Evolutionary conservation across 2,113 vertebrate species (phyloP).

Genomic region (Salvelinus sp.): DNA sequence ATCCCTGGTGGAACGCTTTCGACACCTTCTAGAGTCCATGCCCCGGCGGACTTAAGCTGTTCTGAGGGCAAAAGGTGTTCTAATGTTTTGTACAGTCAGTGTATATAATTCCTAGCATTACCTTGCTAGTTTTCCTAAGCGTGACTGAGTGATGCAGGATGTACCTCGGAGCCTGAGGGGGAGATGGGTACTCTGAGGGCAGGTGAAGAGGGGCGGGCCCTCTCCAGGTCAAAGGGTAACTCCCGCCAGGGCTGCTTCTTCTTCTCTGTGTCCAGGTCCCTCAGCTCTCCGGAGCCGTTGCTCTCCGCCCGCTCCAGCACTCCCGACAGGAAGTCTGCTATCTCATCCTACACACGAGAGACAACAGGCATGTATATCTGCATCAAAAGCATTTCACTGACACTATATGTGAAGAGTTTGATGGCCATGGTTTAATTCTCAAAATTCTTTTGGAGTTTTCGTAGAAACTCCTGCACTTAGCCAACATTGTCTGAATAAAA

Average conservation of each 20-base stretch:
- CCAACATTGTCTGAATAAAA: background rate
- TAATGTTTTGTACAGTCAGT: background rate
- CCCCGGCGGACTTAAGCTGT: too few species aligned
- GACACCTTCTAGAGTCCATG: too few species aligned
- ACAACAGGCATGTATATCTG: background rate
- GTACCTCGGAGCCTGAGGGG: slow-evolving; percentile 90
- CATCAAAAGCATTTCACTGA: background rate
- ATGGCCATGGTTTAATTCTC: background rate
- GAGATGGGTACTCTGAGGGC: slow-evolving; percentile 86
- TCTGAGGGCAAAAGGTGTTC: too few species aligned
- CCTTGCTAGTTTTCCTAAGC: background rate
- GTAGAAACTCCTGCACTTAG: background rate
- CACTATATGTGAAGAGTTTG: background rate
- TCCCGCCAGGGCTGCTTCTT: slow-evolving; percentile 87
- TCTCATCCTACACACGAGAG: slow-evolving; percentile 83
- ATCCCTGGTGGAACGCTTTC: too few species aligned
- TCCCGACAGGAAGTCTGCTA: slow-evolving; percentile 90
- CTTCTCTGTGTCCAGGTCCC: slow-evolving; percentile 91
- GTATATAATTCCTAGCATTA: background rate
- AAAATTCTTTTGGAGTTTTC: background rate
- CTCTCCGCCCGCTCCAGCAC: slow-evolving; percentile 86
- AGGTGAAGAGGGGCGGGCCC: slow-evolving; percentile 85
- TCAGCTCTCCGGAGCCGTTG: slow-evolving; percentile 81
- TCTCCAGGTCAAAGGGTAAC: slow-evolving; percentile 87
- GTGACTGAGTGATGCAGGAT: background rate